A percentile compares a stretch with the other conserved stretches of the same genome.
Conservation (phyloP, 2,113 vertebrate species). For the Pogona vitticeps region DNA sequence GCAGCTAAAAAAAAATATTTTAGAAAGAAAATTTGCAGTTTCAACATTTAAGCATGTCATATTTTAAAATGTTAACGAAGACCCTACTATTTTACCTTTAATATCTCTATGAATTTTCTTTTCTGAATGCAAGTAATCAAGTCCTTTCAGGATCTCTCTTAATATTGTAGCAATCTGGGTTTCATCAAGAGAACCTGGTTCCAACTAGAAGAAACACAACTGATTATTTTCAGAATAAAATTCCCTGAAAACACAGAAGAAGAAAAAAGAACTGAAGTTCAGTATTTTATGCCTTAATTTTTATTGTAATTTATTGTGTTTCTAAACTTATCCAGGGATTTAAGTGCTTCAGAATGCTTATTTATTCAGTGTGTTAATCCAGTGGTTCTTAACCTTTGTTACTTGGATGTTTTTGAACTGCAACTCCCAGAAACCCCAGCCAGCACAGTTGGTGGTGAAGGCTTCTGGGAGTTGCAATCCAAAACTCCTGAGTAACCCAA, state of each 20-base stretch:
- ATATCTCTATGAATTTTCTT: constrained; percentile 99
- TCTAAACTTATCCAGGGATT: not conserved
- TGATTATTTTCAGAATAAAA: constrained; percentile 7
- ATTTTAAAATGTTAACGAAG: not conserved
- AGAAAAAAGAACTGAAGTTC: not conserved
- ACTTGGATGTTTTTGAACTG: too few species aligned
- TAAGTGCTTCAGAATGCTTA: not conserved
- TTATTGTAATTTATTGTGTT: not conserved
- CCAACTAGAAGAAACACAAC: constrained; percentile 79
- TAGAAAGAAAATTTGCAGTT: constrained; percentile 1
- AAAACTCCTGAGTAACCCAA: too few species aligned
- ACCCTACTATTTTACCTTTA: constrained; percentile 82
- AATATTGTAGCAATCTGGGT: constrained; percentile 96
- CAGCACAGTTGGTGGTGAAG: too few species aligned
- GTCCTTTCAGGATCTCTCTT: constrained; percentile 95
- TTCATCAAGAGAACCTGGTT: constrained; percentile 93
- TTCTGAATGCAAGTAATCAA: constrained; percentile 97
- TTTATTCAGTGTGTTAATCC: not conserved
- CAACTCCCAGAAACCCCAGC: too few species aligned
- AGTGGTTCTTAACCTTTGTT: too few species aligned
- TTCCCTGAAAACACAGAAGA: not conserved
- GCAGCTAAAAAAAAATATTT: constrained; percentile 81
- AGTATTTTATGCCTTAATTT: not conserved
- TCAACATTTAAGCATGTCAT: not conserved
- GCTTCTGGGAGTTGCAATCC: too few species aligned